These are phyloP conservation scores for Nysson spinosus DNA, from an alignment of 2,888 invertebrate genomes.

Conservation along the genomic window DNA sequence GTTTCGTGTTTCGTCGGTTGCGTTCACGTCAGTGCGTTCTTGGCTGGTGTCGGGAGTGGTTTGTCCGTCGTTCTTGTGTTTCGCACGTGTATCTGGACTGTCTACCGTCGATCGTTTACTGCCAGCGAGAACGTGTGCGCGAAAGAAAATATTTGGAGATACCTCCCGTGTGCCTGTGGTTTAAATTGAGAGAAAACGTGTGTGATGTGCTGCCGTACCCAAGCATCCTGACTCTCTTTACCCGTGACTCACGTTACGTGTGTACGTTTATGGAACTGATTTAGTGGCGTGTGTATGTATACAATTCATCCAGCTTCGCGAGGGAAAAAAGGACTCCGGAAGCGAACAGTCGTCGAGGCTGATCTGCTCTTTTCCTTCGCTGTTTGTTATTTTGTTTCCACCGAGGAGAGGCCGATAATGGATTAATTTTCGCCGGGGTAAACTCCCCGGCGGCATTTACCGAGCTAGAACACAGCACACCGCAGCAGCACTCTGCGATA, in stretches of 20 bases:
- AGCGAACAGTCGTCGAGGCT: constrained; percentile 4
- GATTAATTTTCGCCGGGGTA: constrained; percentile 61
- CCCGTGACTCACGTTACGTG: constrained; percentile 37
- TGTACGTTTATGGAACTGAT: constrained; percentile 44
- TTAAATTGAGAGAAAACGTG: constrained; percentile 6
- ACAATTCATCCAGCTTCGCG: background rate
- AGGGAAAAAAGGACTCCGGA: constrained; percentile 22
- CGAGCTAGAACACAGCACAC: constrained; percentile 5
- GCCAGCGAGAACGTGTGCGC: constrained; percentile 17
- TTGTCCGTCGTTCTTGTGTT: constrained; percentile 11
- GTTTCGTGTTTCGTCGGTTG: constrained; percentile 40
- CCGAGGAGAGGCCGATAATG: constrained; percentile 54
- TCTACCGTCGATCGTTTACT: constrained; percentile 4
- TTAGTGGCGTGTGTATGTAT: constrained; percentile 41
- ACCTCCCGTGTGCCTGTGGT: constrained; percentile 19
- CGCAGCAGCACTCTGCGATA: constrained; percentile 51
- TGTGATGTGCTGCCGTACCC: constrained; percentile 30
- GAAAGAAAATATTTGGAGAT: constrained; percentile 36
- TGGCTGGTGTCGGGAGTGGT: constrained; percentile 39
- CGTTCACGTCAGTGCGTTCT: constrained; percentile 59
- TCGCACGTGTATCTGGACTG: constrained; percentile 44
- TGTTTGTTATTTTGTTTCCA: constrained; percentile 43
- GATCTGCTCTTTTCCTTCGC: constrained; percentile 2
- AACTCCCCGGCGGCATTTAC: constrained; percentile 38
- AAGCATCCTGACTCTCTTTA: constrained; percentile 13